Percentiles rank a stretch among this genome's conserved stretches.
phyloP scores from a whole-genome alignment of 2,888 invertebrate genomes.

The Parnassius orleans region DNA sequence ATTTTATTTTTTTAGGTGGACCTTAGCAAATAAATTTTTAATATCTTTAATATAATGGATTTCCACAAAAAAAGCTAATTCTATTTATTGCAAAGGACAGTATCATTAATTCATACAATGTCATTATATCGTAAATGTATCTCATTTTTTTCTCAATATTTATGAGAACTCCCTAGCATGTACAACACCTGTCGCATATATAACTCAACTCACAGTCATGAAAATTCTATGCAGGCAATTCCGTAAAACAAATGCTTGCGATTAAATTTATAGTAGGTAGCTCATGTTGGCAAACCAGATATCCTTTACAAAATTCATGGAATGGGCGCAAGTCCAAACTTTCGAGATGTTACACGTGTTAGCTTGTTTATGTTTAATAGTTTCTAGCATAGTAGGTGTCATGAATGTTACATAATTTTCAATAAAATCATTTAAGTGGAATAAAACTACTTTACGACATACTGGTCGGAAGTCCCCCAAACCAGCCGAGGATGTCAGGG shows the following conservation, averaged over 20 bases:
- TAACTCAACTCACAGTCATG: conserved; percentile 6
- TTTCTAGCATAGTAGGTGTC: conserved; percentile 3
- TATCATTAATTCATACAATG: conserved; percentile 2
- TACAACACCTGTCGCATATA: not conserved
- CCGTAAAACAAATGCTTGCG: not conserved
- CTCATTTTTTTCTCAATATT: too few relatives aligned
- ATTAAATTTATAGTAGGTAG: conserved; percentile 39
- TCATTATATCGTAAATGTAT: not conserved
- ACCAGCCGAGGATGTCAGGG: too few relatives aligned
- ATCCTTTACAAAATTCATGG: conserved; percentile 40
- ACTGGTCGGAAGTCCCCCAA: too few relatives aligned
- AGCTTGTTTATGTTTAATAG: conserved; percentile 12
- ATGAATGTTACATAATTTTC: not conserved
- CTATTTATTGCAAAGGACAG: not conserved
- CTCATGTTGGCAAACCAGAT: conserved; percentile 38
- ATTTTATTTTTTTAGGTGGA: too few relatives aligned
- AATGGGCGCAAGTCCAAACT: conserved; percentile 33
- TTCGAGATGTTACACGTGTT: conserved; percentile 15
- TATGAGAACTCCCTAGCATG: conserved; percentile 2
- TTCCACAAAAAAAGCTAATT: not conserved
- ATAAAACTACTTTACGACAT: too few relatives aligned
- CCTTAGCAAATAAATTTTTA: too few relatives aligned
- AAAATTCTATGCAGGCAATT: conserved; percentile 13
- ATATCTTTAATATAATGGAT: not conserved
- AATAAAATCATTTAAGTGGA: too few relatives aligned